phyloP scores from a whole-genome alignment of 1,140 invertebrate genomes.

The Macrostomum lignano region DNA sequence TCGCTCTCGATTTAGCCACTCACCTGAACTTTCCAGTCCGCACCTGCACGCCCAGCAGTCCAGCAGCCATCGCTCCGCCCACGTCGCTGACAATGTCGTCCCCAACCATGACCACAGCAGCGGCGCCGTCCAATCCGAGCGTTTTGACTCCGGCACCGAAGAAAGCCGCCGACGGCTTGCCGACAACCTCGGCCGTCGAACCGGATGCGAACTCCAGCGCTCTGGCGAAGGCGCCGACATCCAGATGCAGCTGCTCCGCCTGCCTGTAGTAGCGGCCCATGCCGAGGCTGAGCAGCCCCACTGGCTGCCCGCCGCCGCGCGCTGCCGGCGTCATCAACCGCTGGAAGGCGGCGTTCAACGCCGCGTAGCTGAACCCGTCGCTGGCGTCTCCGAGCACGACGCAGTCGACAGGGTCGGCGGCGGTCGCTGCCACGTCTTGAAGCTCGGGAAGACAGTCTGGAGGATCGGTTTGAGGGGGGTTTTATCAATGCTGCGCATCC shows the following conservation, averaged over 20 bases:
- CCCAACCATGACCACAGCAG: slow-evolving; percentile 34
- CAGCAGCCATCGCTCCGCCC: slow-evolving; percentile 31
- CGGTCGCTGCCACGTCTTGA: too few relatives aligned
- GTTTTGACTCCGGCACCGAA: slow-evolving; percentile 30
- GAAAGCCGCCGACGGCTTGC: slow-evolving; percentile 33
- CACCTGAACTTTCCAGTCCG: slow-evolving; percentile 35
- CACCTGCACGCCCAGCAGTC: slow-evolving; percentile 33
- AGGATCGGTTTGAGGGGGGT: too few relatives aligned
- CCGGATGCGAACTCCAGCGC: slow-evolving; percentile 33
- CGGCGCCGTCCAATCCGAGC: too few relatives aligned
- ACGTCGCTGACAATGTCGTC: slow-evolving; percentile 36
- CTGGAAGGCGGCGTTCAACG: slow-evolving; percentile 33
- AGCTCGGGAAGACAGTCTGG: too few relatives aligned
- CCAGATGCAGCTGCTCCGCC: slow-evolving; percentile 28
- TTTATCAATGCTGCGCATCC: too few relatives aligned
- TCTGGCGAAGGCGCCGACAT: slow-evolving; percentile 32
- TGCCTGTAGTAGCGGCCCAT: slow-evolving; percentile 35
- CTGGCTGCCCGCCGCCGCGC: too few relatives aligned
- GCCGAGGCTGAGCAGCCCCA: too few relatives aligned
- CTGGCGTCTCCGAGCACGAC: slow-evolving; percentile 35
- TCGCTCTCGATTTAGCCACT: background rate
- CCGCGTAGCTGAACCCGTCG: slow-evolving; percentile 31
- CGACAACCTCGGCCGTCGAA: slow-evolving; percentile 30
- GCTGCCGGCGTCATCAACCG: slow-evolving; percentile 23
- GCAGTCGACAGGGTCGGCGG: too few relatives aligned